phyloP scores from a whole-genome alignment of 2,113 vertebrate species.

The Gymnarchus niloticus region DNA sequence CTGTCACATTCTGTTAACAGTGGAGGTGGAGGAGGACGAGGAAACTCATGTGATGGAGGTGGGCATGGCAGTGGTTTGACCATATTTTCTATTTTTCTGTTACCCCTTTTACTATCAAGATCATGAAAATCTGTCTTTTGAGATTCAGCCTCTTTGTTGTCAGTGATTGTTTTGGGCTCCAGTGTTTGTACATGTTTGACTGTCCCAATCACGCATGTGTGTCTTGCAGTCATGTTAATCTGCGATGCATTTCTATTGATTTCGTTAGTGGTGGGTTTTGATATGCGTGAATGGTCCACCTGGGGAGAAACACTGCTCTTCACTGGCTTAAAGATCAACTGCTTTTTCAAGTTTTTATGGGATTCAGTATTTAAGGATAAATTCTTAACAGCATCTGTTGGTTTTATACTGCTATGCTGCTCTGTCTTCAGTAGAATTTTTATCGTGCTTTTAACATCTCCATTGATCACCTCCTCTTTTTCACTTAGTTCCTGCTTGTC shows the following conservation, averaged over 20 bases:
- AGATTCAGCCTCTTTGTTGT: conserved; percentile 63
- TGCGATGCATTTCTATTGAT: conserved; percentile 34
- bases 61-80: conserved; percentile 53
- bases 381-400: conserved; percentile 52
- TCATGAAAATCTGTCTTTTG: conserved; percentile 64
- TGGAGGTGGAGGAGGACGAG: conserved; percentile 75
- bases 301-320: conserved; percentile 33
- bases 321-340: conserved; percentile 46
- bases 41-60: conserved; percentile 58
- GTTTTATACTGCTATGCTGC: conserved; percentile 54
- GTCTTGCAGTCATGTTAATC: conserved; percentile 15
- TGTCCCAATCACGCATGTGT: neutral
- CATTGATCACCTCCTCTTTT: conserved; percentile 59
- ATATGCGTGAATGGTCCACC: conserved; percentile 35
- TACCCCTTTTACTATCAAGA: conserved; percentile 50
- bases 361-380: conserved; percentile 44
- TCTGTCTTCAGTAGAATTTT: conserved; percentile 67
- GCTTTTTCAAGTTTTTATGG: conserved; percentile 52
- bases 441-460: conserved; percentile 64
- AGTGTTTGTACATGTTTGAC: conserved; percentile 39
- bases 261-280: conserved; percentile 31
- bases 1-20: conserved; percentile 48
- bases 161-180: conserved; percentile 61
- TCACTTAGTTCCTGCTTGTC: conserved; percentile 56
- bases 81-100: conserved; percentile 51